A percentile compares a stretch with the other conserved stretches of the same genome.
Conservation (phyloP, 2,888 invertebrate species). For the Stenodera caucasica region DNA sequence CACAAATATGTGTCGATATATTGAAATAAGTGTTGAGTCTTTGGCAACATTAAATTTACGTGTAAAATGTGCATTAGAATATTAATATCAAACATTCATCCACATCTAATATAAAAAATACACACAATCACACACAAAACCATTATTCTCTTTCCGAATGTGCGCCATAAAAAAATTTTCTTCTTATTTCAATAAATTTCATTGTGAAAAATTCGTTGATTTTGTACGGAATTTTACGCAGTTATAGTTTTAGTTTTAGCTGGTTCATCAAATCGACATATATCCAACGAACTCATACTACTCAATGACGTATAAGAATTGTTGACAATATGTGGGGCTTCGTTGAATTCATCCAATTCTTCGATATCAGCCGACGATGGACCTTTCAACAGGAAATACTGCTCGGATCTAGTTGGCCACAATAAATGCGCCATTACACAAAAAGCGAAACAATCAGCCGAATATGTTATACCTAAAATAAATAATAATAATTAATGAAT, state of each 20-base stretch:
- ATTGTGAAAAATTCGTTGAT: background rate
- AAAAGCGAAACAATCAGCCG: constrained; percentile 93
- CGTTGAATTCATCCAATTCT: constrained; percentile 88
- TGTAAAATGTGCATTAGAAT: constrained; percentile 8
- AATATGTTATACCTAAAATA: constrained; percentile 85
- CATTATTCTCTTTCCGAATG: background rate
- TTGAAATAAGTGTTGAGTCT: constrained; percentile 17
- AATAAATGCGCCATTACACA: constrained; percentile 93
- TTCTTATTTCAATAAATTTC: background rate
- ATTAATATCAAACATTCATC: constrained; percentile 7
- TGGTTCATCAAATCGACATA: constrained; percentile 48
- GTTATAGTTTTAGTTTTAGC: constrained; percentile 38
- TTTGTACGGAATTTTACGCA: constrained; percentile 24
- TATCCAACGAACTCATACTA: constrained; percentile 49
- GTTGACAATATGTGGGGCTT: constrained; percentile 82
- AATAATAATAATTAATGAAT: constrained; percentile 11
- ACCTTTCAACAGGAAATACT: constrained; percentile 82
- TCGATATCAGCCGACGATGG: constrained; percentile 73
- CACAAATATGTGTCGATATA: constrained; percentile 5
- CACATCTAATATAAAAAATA: constrained; percentile 1
- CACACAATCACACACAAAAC: constrained; percentile 5
- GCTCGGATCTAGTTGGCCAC: constrained; percentile 93
- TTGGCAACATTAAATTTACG: constrained; percentile 20
- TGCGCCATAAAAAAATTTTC: background rate
- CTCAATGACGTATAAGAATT: constrained; percentile 56